Percentiles rank a stretch among this genome's conserved stretches.
Evolutionary conservation across 2,113 vertebrate genomes (phyloP).

Genomic region (Plectropomus leopardus): DNA sequence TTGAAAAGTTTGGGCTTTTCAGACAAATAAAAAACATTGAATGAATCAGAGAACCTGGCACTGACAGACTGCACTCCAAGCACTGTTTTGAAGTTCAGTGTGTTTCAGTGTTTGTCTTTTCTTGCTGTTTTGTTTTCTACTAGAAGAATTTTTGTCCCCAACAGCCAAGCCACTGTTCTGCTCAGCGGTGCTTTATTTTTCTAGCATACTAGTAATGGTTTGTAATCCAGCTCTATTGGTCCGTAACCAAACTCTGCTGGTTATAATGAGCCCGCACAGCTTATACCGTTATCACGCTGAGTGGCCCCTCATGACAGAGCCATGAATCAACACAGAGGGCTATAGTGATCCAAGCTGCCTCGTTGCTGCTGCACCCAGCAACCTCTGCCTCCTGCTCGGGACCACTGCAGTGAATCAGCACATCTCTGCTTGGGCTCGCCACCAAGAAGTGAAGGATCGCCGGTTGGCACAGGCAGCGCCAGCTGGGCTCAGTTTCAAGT

Average conservation of each 20-base stretch:
- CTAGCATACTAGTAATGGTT: conserved; percentile 21
- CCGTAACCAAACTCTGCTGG: conserved; percentile 39
- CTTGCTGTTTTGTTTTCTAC: neutral
- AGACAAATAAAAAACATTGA: neutral
- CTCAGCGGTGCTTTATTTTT: neutral
- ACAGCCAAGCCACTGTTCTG: conserved; percentile 14
- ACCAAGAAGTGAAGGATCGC: conserved; percentile 44
- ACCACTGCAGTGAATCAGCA: conserved; percentile 82
- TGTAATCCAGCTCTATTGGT: conserved; percentile 34
- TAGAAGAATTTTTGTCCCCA: conserved; percentile 19
- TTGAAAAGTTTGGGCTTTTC: conserved; percentile 21
- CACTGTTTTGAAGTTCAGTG: conserved; percentile 1
- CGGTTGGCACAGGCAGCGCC: conserved; percentile 25
- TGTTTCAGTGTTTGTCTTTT: conserved; percentile 4
- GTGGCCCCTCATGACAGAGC: conserved; percentile 52
- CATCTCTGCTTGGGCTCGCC: conserved; percentile 58
- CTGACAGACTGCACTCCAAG: neutral
- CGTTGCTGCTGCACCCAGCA: conserved; percentile 54
- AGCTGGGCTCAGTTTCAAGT: conserved; percentile 29
- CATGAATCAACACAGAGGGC: conserved; percentile 39
- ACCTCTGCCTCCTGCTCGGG: conserved; percentile 54
- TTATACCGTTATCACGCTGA: conserved; percentile 44
- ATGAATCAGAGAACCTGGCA: neutral
- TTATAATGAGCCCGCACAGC: conserved; percentile 42
- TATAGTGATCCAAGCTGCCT: conserved; percentile 48